Evolutionary conservation across 2,113 vertebrate genomes (phyloP).

Genomic region (Oncorhynchus tshawytscha): DNA sequence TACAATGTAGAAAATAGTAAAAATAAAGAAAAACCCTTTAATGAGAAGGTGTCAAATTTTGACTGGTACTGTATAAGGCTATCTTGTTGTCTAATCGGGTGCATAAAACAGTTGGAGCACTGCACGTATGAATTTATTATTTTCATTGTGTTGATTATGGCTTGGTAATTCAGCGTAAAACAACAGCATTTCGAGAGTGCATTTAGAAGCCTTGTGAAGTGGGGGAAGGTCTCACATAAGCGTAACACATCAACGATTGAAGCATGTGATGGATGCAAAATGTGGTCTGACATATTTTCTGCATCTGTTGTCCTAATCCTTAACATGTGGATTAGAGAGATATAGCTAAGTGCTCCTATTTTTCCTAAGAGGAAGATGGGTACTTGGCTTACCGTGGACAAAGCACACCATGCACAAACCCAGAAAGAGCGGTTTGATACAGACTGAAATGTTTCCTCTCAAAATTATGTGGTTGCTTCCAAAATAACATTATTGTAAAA

Average conservation of each 20-base stretch:
- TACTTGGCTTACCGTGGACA: slow-evolving; percentile 42
- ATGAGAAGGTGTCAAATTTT: too few species aligned
- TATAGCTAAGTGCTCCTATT: slow-evolving; percentile 64
- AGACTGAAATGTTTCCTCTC: background rate
- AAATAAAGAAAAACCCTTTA: too few species aligned
- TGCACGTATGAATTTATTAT: background rate
- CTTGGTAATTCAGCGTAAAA: background rate
- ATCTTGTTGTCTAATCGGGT: background rate
- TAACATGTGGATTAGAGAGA: slow-evolving; percentile 69
- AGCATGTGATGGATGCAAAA: slow-evolving; percentile 61
- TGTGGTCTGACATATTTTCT: slow-evolving; percentile 63
- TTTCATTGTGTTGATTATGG: slow-evolving; percentile 1
- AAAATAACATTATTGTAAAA: background rate
- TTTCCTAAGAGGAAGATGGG: slow-evolving; percentile 53
- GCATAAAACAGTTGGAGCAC: background rate
- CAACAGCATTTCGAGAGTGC: slow-evolving; percentile 42
- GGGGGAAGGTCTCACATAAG: background rate
- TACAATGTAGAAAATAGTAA: too few species aligned
- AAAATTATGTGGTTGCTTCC: background rate
- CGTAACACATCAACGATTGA: slow-evolving; percentile 39
- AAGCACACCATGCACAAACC: slow-evolving; percentile 7
- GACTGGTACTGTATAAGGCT: too few species aligned
- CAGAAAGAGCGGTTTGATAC: background rate
- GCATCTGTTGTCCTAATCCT: slow-evolving; percentile 72
- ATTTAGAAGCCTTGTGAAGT: background rate